A percentile compares a stretch with the other conserved stretches of the same genome.
Conservation (phyloP, 2,797 vertebrate species). For the Rhabdomys pumilio region DNA sequence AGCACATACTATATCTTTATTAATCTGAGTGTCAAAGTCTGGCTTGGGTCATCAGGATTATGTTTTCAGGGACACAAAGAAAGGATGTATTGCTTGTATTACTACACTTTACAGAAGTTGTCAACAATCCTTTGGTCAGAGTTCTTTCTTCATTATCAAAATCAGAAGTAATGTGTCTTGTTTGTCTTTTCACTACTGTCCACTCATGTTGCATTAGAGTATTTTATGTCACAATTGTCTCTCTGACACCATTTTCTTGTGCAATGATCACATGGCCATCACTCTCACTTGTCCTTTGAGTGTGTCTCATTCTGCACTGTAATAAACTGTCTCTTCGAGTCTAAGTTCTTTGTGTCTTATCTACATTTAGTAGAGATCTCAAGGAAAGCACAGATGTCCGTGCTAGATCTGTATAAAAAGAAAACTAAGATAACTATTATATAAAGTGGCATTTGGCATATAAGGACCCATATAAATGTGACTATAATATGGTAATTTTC, state of each 20-base stretch:
- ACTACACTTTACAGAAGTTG: background rate
- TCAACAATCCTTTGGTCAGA: background rate
- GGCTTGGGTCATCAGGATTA: background rate
- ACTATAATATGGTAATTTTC: background rate
- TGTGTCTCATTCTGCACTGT: background rate
- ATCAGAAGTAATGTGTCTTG: background rate
- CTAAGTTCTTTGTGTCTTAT: background rate
- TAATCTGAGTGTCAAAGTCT: background rate
- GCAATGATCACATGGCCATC: background rate
- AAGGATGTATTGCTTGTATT: background rate
- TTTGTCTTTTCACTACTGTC: background rate
- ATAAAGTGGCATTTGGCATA: background rate
- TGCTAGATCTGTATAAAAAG: background rate
- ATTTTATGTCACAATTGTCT: background rate
- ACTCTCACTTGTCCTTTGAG: background rate
- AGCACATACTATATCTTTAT: background rate
- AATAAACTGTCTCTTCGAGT: background rate
- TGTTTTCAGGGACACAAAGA: background rate
- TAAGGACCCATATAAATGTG: background rate
- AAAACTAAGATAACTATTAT: background rate
- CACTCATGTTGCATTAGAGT: rapidly evolving
- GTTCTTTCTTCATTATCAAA: background rate
- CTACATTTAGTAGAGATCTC: background rate
- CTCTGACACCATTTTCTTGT: background rate
- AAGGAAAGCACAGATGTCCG: background rate